Percentiles rank a stretch among this genome's conserved stretches.
These are phyloP conservation scores for Endotricha flammealis DNA, from an alignment of 2,888 invertebrate species.

Conservation along the genomic window DNA sequence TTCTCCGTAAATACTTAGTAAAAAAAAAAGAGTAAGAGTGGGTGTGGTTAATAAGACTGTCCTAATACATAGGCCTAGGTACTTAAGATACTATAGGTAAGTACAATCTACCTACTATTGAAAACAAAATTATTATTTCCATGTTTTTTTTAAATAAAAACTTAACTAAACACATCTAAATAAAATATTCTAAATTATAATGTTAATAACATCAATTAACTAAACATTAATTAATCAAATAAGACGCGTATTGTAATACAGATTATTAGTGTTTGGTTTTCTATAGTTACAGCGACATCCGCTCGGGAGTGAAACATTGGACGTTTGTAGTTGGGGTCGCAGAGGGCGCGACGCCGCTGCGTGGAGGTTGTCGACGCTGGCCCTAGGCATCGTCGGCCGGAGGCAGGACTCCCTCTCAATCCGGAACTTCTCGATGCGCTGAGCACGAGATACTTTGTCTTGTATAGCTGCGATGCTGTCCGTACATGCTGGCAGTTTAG, in stretches of 20 bases:
- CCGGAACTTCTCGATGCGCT: conserved; percentile 39
- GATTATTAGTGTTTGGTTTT: conserved; percentile 34
- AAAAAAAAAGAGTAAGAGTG: too few species aligned
- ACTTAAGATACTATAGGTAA: too few species aligned
- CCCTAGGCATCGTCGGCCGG: conserved; percentile 28
- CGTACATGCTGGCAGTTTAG: conserved; percentile 45
- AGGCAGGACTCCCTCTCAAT: conserved; percentile 43
- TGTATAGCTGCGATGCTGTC: conserved; percentile 59
- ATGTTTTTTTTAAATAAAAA: too few species aligned
- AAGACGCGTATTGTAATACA: conserved; percentile 50
- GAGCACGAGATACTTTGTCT: conserved; percentile 46
- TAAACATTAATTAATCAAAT: too few species aligned
- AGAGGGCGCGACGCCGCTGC: conserved; percentile 42
- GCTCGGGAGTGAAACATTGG: conserved; percentile 16
- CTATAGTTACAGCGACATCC: conserved; percentile 33
- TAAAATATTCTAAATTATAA: too few species aligned
- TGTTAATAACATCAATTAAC: conserved; percentile 16
- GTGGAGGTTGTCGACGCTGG: conserved; percentile 45
- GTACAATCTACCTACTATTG: too few species aligned
- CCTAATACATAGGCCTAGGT: too few species aligned
- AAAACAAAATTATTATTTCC: too few species aligned
- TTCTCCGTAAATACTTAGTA: too few species aligned
- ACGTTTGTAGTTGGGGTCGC: conserved; percentile 30
- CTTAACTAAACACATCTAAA: too few species aligned
- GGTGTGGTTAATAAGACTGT: too few species aligned